A percentile compares a stretch with the other conserved stretches of the same genome.
Evolutionary conservation across 2,888 invertebrate species (phyloP).

Genomic region (Oscheius onirici): DNA sequence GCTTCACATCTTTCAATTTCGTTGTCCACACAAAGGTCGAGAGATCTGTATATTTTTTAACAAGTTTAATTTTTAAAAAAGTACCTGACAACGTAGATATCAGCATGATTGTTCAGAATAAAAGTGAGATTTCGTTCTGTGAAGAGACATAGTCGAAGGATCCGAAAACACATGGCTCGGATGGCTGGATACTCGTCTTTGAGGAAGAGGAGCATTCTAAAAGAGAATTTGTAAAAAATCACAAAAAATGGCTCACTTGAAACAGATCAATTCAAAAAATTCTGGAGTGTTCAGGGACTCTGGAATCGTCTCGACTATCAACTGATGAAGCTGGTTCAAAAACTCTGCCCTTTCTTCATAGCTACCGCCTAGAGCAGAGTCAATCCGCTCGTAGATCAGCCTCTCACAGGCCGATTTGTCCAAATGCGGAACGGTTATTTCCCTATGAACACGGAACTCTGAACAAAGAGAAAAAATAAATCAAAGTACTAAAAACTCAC

Average conservation of each 20-base stretch:
- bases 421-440: constrained; percentile 15
- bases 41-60: constrained; percentile 77
- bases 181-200: constrained; percentile 54
- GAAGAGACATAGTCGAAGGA: constrained; percentile 45
- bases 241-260: constrained; percentile 28
- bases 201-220: constrained; percentile 39
- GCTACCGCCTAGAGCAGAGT: constrained; percentile 12
- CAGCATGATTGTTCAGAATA: constrained; percentile 52
- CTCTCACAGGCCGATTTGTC: constrained; percentile 30
- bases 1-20: constrained; percentile 86
- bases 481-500: neutral
- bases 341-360: constrained; percentile 43
- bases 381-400: constrained; percentile 15
- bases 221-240: too few relatives aligned
- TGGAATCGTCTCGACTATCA: constrained; percentile 29
- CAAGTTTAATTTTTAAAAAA: neutral
- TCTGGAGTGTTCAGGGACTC: constrained; percentile 31
- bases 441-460: constrained; percentile 2
- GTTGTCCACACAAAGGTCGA: constrained; percentile 88
- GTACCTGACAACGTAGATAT: constrained; percentile 55
- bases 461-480: neutral
- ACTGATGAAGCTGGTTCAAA: constrained; percentile 34
- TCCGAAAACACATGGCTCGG: constrained; percentile 55
- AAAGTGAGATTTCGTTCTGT: constrained; percentile 46
- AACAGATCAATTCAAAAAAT: constrained; percentile 37